Evolutionary conservation across 2,888 invertebrate species (phyloP).

Genomic region (Zonitis immaculata): DNA sequence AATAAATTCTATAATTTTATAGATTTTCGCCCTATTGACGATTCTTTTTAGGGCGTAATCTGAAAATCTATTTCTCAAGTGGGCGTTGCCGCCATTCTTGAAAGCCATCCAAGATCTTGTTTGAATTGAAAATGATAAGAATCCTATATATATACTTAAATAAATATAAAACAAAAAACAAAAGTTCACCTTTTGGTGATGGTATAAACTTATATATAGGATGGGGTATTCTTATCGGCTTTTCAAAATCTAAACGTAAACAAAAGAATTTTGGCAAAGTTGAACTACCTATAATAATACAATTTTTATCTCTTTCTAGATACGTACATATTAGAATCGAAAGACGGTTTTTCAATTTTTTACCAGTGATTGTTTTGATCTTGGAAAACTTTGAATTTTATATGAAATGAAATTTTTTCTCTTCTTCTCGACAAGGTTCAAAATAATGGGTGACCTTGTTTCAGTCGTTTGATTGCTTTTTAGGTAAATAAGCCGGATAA

Average conservation of each 20-base stretch:
- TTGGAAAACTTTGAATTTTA: not conserved
- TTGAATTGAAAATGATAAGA: not conserved
- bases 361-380: not conserved
- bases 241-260: not conserved
- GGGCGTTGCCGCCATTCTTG: not conserved
- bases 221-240: not conserved
- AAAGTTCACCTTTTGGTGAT: not conserved
- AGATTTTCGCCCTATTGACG: too few relatives aligned
- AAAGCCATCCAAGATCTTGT: not conserved
- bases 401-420: too few relatives aligned
- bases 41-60: not conserved
- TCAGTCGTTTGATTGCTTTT: too few relatives aligned
- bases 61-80: not conserved
- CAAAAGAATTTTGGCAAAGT: not conserved
- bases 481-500: too few relatives aligned
- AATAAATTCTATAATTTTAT: too few relatives aligned
- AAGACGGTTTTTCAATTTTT: not conserved
- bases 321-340: too few relatives aligned
- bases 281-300: too few relatives aligned
- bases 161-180: not conserved
- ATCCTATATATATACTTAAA: not conserved
- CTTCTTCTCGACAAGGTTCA: too few relatives aligned
- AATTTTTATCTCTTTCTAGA: too few relatives aligned
- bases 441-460: too few relatives aligned
- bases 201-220: too few relatives aligned